Evolutionary conservation across 2,797 vertebrate genomes (phyloP).

Genomic region (Enteromius thamalakanensis): DNA sequence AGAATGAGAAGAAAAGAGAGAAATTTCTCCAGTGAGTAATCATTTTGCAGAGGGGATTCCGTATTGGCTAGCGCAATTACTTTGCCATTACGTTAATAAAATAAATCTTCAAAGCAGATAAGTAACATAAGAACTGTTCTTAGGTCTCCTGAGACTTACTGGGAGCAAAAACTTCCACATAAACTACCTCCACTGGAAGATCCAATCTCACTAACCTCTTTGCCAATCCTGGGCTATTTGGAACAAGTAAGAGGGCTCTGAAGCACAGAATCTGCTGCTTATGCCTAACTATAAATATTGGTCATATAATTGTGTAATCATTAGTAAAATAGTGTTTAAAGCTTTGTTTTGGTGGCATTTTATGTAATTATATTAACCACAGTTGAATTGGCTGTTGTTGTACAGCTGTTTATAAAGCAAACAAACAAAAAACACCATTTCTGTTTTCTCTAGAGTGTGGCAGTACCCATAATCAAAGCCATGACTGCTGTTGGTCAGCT

Average conservation of each 20-base stretch:
- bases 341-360: neutral
- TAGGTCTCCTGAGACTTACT: conserved; percentile 87
- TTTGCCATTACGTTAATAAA: neutral
- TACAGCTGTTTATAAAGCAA: no score
- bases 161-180: conserved; percentile 84
- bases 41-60: neutral
- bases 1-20: conserved; percentile 84
- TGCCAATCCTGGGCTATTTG: conserved; percentile 90
- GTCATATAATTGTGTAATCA: neutral
- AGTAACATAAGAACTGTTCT: conserved; percentile 11
- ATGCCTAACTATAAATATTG: neutral
- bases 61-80: neutral
- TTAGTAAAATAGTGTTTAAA: neutral
- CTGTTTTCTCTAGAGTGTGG: conserved; percentile 79
- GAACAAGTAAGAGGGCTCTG: conserved; percentile 85
- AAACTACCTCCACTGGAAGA: conserved; percentile 89
- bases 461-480: conserved; percentile 89
- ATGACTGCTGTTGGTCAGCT: conserved; percentile 90
- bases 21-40: conserved; percentile 86
- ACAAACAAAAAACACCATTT: no score
- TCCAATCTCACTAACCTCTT: conserved; percentile 83
- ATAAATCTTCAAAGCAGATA: neutral
- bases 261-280: neutral
- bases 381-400: neutral
- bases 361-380: neutral